Evolutionary conservation across 92 coral and sea anemone species (phyloP), one percentile per base, ranked within the genome.

Genomic region (Scolanthus callimorphus): DNA sequence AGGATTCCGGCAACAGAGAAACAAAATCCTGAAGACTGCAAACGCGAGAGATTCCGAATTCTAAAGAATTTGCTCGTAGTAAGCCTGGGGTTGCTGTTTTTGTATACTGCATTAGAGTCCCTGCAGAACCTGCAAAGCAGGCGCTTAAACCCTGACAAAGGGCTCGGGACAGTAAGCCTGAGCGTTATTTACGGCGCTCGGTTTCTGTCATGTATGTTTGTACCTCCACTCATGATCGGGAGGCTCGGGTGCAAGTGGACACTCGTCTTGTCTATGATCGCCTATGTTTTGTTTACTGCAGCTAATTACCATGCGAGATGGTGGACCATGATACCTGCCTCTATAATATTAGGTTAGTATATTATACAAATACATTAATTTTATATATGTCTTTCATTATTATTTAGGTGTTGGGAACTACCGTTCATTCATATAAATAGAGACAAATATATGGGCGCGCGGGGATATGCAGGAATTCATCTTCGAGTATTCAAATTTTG

Each of bases 101-200:
- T 91, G 27, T 92, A 88, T 31, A 92, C 98, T 17, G 90, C 98
- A 2, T 92, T 68, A 25, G 92, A 73, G 63, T 85, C 91, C 23
- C 81, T 85, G 21, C 92, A 85, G 60, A 85, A 85, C 39, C 76
- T 85, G 4, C 92, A 85, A 29, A 85, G 92, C 72, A 85, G n/a
- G n/a, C n/a, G 92, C 45, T 71, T 85, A n/a, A 85, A 85, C 63
- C 77, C 81, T 22, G 83, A 85, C 68, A 10, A 62, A 34, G 82
- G 85, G 12, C 86, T 85, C 39, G 92, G 92, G 17, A 49, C 80
- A 39, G 74, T 70, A 28, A 78, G 85, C 0, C 29, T 85, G 29
- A 74, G 85, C 39, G 75, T 75, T 25, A 65, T 85, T 28, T 85
- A 85, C 56, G 76, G 58, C n/a, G 63, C 79, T 13, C 60, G 79